Evolutionary conservation across 2,113 vertebrate genomes (phyloP).

Genomic region (Genyomyrus donnyi): DNA sequence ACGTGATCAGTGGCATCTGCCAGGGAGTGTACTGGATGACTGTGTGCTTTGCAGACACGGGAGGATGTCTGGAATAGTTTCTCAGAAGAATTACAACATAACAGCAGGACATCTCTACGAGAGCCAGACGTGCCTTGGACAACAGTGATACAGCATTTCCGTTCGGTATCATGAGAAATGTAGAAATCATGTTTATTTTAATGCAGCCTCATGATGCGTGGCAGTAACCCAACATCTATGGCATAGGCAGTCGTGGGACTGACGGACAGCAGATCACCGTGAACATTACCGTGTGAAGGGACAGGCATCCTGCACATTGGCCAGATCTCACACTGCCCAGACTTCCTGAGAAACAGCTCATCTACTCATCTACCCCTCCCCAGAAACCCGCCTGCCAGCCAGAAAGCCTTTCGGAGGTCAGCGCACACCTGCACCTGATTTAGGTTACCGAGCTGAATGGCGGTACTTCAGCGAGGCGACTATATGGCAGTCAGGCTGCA

Average conservation of each 20-base stretch:
- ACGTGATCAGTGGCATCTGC: neutral
- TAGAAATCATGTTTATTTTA: neutral
- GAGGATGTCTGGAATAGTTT: neutral
- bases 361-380: neutral
- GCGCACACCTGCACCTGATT: neutral
- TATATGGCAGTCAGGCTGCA: neutral
- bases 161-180: neutral
- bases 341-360: neutral
- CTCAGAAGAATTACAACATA: neutral
- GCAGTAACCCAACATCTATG: neutral
- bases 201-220: neutral
- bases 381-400: neutral
- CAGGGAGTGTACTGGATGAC: neutral
- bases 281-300: neutral
- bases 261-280: neutral
- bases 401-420: neutral
- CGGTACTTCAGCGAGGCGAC: neutral
- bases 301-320: neutral
- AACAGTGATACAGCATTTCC: neutral
- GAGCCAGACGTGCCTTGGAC: neutral
- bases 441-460: neutral
- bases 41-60: neutral
- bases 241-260: neutral
- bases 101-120: neutral
- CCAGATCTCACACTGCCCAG: neutral